Conservation (phyloP, 2,113 vertebrate genomes). For the Cavia porcellus region DNA sequence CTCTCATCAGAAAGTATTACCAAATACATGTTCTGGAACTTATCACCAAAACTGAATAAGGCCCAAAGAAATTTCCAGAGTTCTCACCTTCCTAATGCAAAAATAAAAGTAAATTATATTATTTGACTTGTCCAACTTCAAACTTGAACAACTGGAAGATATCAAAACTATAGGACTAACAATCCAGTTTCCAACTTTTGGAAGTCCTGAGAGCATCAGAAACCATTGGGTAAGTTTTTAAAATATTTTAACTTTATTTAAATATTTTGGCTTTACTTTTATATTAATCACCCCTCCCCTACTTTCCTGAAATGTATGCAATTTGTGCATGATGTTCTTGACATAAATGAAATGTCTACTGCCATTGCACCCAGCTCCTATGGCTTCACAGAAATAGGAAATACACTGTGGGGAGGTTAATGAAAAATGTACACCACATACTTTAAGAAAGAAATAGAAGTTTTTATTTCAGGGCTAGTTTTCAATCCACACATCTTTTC, state of each 20-base stretch:
- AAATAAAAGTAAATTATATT: constrained; percentile 30
- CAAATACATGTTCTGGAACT: background rate
- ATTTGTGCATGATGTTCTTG: background rate
- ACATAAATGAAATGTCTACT: background rate
- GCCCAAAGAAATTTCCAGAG: background rate
- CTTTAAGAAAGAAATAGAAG: background rate
- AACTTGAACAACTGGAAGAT: background rate
- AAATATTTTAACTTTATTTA: background rate
- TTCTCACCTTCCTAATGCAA: background rate
- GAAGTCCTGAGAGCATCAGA: background rate
- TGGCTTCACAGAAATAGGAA: background rate
- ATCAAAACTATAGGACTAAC: background rate
- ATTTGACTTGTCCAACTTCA: background rate
- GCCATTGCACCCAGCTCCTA: background rate
- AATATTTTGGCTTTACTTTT: background rate
- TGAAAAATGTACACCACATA: background rate
- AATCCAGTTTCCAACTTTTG: background rate
- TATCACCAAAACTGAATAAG: background rate
- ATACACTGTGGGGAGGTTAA: background rate
- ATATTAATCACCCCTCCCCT: background rate
- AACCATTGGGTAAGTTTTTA: constrained; percentile 64
- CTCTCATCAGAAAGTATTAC: constrained; percentile 24
- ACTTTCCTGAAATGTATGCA: constrained; percentile 27
- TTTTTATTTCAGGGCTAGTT: background rate
- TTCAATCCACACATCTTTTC: background rate